A percentile compares a stretch with the other conserved stretches of the same genome.
These are phyloP conservation scores for Plodia interpunctella DNA, from an alignment of 1,140 invertebrate genomes.

Conservation along the genomic window DNA sequence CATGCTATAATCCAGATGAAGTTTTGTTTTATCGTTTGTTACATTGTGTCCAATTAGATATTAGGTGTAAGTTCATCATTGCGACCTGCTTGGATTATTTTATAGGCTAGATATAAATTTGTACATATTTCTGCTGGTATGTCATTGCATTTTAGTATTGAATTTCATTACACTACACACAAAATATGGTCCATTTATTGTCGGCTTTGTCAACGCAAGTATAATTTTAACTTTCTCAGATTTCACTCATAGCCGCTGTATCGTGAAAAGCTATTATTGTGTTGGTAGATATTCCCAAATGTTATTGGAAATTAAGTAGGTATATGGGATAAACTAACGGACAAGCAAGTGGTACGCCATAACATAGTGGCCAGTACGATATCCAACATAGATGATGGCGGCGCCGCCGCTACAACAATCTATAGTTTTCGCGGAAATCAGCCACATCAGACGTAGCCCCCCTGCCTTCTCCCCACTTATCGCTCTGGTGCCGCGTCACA, in stretches of 20 bases:
- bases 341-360: constrained; percentile 54
- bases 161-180: background rate
- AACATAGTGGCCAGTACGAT: constrained; percentile 38
- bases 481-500: constrained; percentile 63
- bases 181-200: background rate
- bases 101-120: no score
- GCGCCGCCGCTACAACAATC: constrained; percentile 45
- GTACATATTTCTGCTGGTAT: no score
- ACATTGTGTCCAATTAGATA: no score
- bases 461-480: constrained; percentile 24
- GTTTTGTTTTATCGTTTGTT: no score
- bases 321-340: constrained; percentile 54
- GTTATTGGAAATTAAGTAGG: constrained; percentile 19
- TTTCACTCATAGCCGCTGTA: constrained; percentile 49
- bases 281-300: constrained; percentile 14
- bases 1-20: constrained; percentile 6
- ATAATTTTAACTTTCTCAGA: constrained; percentile 12
- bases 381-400: constrained; percentile 34
- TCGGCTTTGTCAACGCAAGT: constrained; percentile 18
- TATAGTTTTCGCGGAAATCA: constrained; percentile 71
- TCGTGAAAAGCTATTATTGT: background rate
- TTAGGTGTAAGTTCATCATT: no score
- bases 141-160: background rate
- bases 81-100: no score
- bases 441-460: constrained; percentile 45